Conservation (phyloP, 1,140 invertebrate genomes). For the Aphelinus certus region DNA sequence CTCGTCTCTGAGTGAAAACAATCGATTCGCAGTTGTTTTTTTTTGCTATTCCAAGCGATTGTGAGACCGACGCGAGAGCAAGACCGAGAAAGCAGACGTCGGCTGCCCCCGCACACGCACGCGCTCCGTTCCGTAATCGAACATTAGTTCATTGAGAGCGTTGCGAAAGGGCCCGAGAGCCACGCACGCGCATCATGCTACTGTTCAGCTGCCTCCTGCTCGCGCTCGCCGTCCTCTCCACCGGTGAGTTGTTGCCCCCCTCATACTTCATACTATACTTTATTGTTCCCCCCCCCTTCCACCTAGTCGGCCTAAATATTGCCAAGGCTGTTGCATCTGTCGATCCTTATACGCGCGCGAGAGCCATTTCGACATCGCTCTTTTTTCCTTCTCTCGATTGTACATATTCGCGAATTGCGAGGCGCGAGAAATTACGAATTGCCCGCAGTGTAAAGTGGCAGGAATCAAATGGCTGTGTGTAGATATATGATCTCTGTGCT, state of each 20-base stretch:
- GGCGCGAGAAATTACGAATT: not conserved
- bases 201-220: conserved; percentile 48
- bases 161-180: not conserved
- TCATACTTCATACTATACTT: not conserved
- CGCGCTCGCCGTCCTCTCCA: conserved; percentile 48
- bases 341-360: too few relatives aligned
- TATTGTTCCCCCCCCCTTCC: not conserved
- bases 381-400: conserved; percentile 10
- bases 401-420: not conserved
- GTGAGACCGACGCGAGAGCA: not conserved
- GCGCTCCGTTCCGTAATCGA: conserved; percentile 15
- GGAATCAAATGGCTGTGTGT: too few relatives aligned
- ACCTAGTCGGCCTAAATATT: too few relatives aligned
- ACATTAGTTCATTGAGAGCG: conserved; percentile 7
- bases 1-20: not conserved
- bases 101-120: too few relatives aligned
- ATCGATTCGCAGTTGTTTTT: not conserved
- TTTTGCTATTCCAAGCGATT: not conserved
- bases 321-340: too few relatives aligned
- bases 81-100: too few relatives aligned
- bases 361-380: too few relatives aligned
- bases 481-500: too few relatives aligned
- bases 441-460: too few relatives aligned
- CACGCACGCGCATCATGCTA: conserved; percentile 44
- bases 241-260: conserved; percentile 49